Evolutionary conservation across 2,113 vertebrate species (phyloP).

Genomic region (Thermophis baileyi): DNA sequence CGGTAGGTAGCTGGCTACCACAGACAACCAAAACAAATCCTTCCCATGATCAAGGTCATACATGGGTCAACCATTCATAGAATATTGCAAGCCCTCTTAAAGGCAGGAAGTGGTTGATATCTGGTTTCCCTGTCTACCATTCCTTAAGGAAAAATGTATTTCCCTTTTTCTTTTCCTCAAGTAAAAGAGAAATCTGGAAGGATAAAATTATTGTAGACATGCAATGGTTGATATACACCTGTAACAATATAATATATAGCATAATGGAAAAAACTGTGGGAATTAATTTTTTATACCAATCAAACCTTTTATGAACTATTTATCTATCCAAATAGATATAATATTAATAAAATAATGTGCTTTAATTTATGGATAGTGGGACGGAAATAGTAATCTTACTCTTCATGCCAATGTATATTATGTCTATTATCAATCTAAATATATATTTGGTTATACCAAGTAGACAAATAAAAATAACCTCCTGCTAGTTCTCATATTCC

Average conservation of each 20-base stretch:
- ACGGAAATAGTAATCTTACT: background rate
- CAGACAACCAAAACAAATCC: constrained; percentile 87
- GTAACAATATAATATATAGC: constrained; percentile 32
- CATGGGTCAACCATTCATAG: constrained; percentile 75
- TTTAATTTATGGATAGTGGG: constrained; percentile 14
- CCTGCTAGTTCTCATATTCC: background rate
- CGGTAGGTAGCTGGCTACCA: constrained; percentile 81
- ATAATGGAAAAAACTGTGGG: constrained; percentile 35
- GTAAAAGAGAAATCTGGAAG: constrained; percentile 43
- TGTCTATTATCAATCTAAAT: background rate
- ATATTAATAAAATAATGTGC: constrained; percentile 22
- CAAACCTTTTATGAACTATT: constrained; percentile 20
- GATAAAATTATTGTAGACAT: constrained; percentile 51
- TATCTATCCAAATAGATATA: constrained; percentile 11
- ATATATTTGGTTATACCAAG: background rate
- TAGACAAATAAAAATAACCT: background rate
- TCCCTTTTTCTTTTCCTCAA: constrained; percentile 56
- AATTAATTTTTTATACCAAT: constrained; percentile 25
- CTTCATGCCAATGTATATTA: background rate
- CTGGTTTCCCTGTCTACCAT: constrained; percentile 53
- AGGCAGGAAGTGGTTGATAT: constrained; percentile 70
- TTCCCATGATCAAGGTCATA: constrained; percentile 80
- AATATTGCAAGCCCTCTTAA: constrained; percentile 70
- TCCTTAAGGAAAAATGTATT: constrained; percentile 73
- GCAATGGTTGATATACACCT: constrained; percentile 37